Base-by-base conservation (phyloP, 2,797 vertebrate genomes). In the Sebastes umbrosus region DNA sequence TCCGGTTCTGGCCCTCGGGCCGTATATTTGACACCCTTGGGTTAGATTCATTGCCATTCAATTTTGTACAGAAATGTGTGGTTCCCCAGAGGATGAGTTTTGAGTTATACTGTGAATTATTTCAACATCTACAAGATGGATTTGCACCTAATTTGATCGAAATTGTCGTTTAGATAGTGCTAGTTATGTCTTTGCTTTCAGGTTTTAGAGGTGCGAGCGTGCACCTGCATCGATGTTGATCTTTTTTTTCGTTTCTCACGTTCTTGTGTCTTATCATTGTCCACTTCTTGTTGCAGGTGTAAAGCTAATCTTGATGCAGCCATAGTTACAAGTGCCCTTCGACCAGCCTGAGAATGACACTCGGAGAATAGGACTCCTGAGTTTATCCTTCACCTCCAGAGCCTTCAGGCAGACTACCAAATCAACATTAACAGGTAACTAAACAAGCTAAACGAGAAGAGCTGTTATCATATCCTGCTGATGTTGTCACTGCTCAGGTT, bases 361-460 rank as follows among this genome's bases (percentile, higher is more conserved):
- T 82, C 11, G 72, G 84, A 84, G 64, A 83, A 70, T 91, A 91
- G 55, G 70, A 75, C 79, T 25, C 73, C 32, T 62, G 81, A 86
- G 78, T 82, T 73, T 25, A 39, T n/a, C 68, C 69, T 52, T 82
- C 79, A 36, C 29, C 75, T 76, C 54, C 69, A 64, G 71, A 77
- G 78, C 75, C 84, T 79, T 83, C 79, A 85, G 84, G 76, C 65
- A 85, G 73, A 78, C 80, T 74, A 72, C 88, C 79, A 58, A 93
- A 90, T 86, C 89, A 91, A 63, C 86, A 88, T 52, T 31, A 91
- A 90, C 84, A 94, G 95, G 95, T 96, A 92, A 92, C 13, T 55
- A 10, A 34, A 25, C 32, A 31, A 32, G 1, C n/a, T 24, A 20
- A 20, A 52, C 3, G 3, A 58, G 12, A 63, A 63, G 3, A 27